Percentiles rank a stretch among this genome's conserved stretches.
Evolutionary conservation across 2,113 vertebrate genomes (phyloP).

Genomic region (Camelus bactrianus): DNA sequence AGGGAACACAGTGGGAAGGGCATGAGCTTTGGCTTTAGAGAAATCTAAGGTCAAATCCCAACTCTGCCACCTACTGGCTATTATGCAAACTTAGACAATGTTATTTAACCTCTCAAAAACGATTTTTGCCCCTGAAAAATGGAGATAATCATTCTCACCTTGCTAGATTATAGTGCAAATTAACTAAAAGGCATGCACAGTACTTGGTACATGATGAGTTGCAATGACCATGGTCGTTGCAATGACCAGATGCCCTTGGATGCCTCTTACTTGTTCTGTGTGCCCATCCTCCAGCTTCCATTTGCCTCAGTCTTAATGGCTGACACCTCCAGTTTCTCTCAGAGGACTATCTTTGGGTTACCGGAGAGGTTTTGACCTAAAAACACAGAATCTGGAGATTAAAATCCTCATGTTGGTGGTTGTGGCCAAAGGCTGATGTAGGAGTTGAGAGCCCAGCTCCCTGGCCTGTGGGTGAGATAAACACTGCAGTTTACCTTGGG

Average conservation of each 20-base stretch:
- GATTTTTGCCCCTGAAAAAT: neutral
- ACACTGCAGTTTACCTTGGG: neutral
- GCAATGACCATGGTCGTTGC: neutral
- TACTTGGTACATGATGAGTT: neutral
- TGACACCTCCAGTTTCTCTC: neutral
- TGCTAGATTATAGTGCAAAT: neutral
- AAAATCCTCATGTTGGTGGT: neutral
- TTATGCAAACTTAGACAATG: neutral
- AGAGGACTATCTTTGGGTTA: neutral
- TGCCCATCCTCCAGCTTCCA: neutral
- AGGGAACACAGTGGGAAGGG: neutral
- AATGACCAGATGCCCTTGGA: neutral
- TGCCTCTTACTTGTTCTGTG: neutral
- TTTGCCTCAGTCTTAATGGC: neutral
- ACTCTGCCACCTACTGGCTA: neutral
- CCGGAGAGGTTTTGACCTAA: neutral
- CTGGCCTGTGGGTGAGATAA: neutral
- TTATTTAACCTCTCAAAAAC: neutral
- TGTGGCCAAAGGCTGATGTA: neutral
- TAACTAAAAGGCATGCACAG: neutral
- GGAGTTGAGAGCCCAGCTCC: neutral
- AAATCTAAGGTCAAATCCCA: neutral
- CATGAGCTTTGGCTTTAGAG: neutral
- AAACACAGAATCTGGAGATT: neutral
- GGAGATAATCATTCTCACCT: neutral